Percentiles rank a stretch among this genome's conserved stretches.
Conservation (phyloP, 23 tunicate genomes). For the Aplidium turbinatum region DNA sequence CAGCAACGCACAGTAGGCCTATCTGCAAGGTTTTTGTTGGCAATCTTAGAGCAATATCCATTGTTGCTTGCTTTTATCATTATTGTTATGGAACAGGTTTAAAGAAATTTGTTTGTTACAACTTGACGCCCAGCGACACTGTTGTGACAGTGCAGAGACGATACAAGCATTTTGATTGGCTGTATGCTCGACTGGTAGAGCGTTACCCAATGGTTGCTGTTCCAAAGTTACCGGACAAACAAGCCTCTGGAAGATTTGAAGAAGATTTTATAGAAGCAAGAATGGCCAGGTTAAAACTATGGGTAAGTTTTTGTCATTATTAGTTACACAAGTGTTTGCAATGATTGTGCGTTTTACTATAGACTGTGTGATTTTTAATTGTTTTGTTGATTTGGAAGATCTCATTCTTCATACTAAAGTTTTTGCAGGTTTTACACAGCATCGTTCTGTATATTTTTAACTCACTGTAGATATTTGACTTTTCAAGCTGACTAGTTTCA, state of each 20-base stretch:
- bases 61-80: too few species aligned
- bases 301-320: too few species aligned
- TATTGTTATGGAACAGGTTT: too few species aligned
- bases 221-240: conserved; percentile 94
- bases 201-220: conserved; percentile 76
- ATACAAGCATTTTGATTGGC: conserved; percentile 92
- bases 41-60: too few species aligned
- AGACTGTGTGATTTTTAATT: too few species aligned
- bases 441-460: not conserved
- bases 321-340: too few species aligned
- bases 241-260: conserved; percentile 97
- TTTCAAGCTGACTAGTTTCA: not conserved
- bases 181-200: conserved; percentile 74
- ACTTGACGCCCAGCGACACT: conserved; percentile 90
- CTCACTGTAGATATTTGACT: not conserved
- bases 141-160: conserved; percentile 83
- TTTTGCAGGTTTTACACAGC: too few species aligned
- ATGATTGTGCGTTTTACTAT: too few species aligned
- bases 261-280: conserved; percentile 97
- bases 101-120: conserved; percentile 93
- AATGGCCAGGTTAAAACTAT: conserved; percentile 90
- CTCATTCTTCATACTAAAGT: too few species aligned
- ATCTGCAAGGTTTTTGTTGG: too few species aligned
- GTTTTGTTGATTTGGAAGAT: too few species aligned
- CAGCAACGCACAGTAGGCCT: too few species aligned